Conservation (phyloP, 2,888 invertebrate species). For the Ametastegia equiseti region DNA sequence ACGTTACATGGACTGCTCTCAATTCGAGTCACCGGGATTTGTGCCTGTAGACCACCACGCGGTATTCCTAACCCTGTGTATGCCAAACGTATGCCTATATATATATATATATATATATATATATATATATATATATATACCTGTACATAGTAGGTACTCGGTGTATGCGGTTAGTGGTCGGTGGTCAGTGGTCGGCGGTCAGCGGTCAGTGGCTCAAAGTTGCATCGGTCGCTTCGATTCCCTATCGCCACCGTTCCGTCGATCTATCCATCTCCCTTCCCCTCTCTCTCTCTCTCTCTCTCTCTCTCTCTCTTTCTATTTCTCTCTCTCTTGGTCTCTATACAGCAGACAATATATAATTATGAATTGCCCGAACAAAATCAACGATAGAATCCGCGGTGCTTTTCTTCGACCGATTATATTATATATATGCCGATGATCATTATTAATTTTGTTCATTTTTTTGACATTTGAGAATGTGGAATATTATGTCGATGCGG, state of each 20-base stretch:
- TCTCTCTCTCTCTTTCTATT: neutral
- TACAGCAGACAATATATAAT: too few species aligned
- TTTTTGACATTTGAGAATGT: neutral
- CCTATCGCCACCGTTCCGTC: neutral
- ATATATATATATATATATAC: neutral
- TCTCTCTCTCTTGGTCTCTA: neutral
- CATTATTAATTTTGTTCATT: neutral
- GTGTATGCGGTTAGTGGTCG: slow-evolving; percentile 40
- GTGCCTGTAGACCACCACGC: neutral
- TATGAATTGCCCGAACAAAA: too few species aligned
- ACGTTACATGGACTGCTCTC: too few species aligned
- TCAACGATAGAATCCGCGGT: too few species aligned
- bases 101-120: too few species aligned
- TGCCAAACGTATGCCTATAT: slow-evolving; percentile 28
- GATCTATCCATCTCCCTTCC: neutral
- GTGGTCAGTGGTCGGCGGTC: slow-evolving; percentile 38
- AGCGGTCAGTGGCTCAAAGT: slow-evolving; percentile 36
- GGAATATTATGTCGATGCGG: slow-evolving; percentile 3
- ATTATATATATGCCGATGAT: neutral
- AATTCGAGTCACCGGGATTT: neutral
- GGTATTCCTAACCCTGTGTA: neutral
- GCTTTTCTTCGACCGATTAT: too few species aligned
- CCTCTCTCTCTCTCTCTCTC: neutral
- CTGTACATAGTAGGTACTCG: slow-evolving; percentile 37
- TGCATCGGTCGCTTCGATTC: slow-evolving; percentile 41